Percentiles rank a stretch among this genome's conserved stretches.
phyloP scores from a whole-genome alignment of 2,113 vertebrate species.

The Syrmaticus mikado region DNA sequence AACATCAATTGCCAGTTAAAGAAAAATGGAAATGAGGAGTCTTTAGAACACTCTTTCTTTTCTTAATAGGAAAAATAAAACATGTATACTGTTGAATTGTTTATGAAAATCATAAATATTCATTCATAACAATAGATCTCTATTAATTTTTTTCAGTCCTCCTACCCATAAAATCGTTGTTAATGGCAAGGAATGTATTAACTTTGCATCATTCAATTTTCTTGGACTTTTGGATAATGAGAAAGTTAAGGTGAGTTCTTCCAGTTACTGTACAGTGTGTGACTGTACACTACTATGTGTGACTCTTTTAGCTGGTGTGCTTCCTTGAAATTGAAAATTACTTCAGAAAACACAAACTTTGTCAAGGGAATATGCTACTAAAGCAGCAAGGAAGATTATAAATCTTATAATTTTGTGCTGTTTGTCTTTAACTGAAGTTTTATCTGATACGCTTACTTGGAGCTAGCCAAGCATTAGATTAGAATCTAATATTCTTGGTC shows the following conservation, averaged over 20 bases:
- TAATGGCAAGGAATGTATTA: slow-evolving; percentile 93
- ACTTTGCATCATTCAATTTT: slow-evolving; percentile 98
- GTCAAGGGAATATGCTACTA: not conserved
- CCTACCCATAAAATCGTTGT: slow-evolving; percentile 91
- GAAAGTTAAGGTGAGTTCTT: slow-evolving; percentile 89
- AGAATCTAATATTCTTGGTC: not conserved
- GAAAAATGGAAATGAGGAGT: not conserved
- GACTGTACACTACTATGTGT: not conserved
- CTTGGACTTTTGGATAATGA: slow-evolving; percentile 91
- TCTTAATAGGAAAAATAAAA: not conserved
- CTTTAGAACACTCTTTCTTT: not conserved
- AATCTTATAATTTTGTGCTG: not conserved
- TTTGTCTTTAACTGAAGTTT: not conserved
- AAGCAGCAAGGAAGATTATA: not conserved
- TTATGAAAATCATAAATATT: not conserved
- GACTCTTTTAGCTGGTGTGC: not conserved
- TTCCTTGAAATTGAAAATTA: not conserved
- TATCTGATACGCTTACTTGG: not conserved
- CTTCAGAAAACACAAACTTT: not conserved
- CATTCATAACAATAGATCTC: not conserved
- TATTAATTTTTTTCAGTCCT: slow-evolving; percentile 82
- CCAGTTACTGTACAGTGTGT: not conserved
- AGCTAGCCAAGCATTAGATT: not conserved
- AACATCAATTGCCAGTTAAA: not conserved
- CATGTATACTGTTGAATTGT: not conserved